A percentile compares a stretch with the other conserved stretches of the same genome.
Evolutionary conservation across 2,113 vertebrate species (phyloP).

Genomic region (Otus sunia): DNA sequence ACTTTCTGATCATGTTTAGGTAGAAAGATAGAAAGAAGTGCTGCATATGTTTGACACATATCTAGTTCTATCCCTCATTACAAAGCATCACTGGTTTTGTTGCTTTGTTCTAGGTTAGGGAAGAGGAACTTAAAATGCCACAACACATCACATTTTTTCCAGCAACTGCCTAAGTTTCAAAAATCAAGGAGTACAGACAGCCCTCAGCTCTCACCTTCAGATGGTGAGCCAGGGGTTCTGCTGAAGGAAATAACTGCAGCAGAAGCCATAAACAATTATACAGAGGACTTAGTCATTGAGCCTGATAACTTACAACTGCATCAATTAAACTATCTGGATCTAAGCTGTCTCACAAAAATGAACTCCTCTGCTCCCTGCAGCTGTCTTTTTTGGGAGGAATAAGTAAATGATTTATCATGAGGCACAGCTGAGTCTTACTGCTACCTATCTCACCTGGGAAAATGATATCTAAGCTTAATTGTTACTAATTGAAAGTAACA

Average conservation of each 20-base stretch:
- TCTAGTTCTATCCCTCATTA: not conserved
- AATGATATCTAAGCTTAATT: not conserved
- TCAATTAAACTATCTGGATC: not conserved
- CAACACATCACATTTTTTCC: not conserved
- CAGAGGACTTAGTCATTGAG: not conserved
- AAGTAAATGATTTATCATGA: not conserved
- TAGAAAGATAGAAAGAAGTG: not conserved
- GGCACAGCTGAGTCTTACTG: not conserved
- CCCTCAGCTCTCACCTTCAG: not conserved
- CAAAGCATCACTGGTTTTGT: not conserved
- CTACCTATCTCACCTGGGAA: not conserved
- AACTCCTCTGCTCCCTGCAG: not conserved
- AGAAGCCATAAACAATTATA: not conserved
- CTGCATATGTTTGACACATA: not conserved
- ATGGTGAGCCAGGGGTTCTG: not conserved
- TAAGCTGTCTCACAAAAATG: not conserved
- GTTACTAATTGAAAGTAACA: not conserved
- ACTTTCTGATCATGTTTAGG: not conserved
- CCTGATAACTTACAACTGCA: slow-evolving; percentile 55
- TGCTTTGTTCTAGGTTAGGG: slow-evolving; percentile 66
- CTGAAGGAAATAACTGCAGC: not conserved
- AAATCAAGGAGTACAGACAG: not conserved
- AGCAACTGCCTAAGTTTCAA: not conserved
- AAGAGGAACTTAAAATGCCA: slow-evolving; percentile 75
- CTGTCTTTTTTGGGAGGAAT: not conserved